Conservation (phyloP, 2,888 invertebrate genomes). For the Polyploca ridens region DNA sequence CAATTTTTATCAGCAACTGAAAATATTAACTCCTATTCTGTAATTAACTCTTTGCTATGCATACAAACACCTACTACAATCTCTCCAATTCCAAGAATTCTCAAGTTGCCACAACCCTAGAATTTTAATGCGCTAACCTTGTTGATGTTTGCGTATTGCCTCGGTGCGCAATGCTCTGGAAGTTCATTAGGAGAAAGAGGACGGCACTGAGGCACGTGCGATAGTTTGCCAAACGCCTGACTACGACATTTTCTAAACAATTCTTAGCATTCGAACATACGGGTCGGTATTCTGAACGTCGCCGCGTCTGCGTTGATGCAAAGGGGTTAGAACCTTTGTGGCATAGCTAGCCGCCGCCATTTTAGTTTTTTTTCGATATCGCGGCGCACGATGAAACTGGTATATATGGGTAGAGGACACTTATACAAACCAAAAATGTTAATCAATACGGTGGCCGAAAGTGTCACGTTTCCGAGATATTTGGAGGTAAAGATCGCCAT, state of each 20-base stretch:
- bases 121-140: constrained; percentile 1
- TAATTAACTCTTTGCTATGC: neutral
- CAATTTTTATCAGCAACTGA: too few relatives aligned
- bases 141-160: constrained; percentile 7
- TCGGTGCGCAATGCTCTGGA: constrained; percentile 1
- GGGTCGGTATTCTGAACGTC: neutral
- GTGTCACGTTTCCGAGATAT: too few relatives aligned
- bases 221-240: constrained; percentile 21
- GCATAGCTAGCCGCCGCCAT: too few relatives aligned
- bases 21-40: neutral
- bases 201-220: constrained; percentile 17
- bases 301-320: too few relatives aligned
- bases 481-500: too few relatives aligned
- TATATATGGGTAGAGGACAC: too few relatives aligned
- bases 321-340: too few relatives aligned
- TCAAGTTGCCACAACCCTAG: neutral
- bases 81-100: neutral
- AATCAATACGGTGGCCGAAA: too few relatives aligned
- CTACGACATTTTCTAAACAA: constrained; percentile 17
- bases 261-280: neutral
- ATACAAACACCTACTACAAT: neutral
- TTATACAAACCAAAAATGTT: too few relatives aligned
- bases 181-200: constrained; percentile 20
- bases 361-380: too few relatives aligned
- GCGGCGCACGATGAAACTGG: too few relatives aligned